Conservation (phyloP, 92 coral and sea anemone species). For the Porites cylindrica region DNA sequence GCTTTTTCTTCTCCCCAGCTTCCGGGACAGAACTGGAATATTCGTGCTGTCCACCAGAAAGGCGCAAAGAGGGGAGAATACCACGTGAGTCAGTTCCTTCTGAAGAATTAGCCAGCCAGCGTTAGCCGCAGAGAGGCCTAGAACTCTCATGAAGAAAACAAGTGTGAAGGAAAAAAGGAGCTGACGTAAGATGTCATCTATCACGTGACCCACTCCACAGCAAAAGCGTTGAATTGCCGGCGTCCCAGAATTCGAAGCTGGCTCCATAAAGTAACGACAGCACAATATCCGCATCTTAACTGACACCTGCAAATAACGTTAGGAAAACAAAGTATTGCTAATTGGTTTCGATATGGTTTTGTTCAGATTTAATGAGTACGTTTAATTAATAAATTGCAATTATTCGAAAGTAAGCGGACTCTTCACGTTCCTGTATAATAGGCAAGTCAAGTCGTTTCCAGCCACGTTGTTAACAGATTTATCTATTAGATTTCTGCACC, state of each 20-base stretch:
- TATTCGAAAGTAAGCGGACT: too few relatives aligned
- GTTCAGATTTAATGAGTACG: too few relatives aligned
- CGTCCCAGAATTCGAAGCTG: not conserved
- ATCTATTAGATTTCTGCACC: too few relatives aligned
- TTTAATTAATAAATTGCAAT: too few relatives aligned
- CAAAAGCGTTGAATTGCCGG: not conserved
- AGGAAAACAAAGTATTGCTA: not conserved
- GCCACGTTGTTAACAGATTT: too few relatives aligned
- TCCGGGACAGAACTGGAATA: not conserved
- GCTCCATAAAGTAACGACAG: not conserved
- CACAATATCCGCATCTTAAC: not conserved
- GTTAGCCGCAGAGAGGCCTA: conserved; percentile 11
- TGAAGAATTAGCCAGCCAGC: conserved; percentile 9
- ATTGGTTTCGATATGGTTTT: not conserved
- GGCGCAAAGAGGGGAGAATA: not conserved
- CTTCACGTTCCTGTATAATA: too few relatives aligned
- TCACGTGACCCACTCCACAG: conserved; percentile 35
- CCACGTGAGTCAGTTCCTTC: not conserved
- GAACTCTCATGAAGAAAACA: conserved; percentile 23
- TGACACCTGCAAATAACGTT: not conserved
- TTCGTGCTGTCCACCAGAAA: conserved; percentile 1
- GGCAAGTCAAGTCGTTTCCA: too few relatives aligned
- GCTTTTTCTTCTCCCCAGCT: not conserved
- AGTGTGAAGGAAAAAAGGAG: not conserved
- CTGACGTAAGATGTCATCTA: conserved; percentile 13